A percentile compares a stretch with the other conserved stretches of the same genome.
These are phyloP conservation scores for human DNA, from an alignment of 2,113 vertebrate species.

Conservation along the genomic window GRCh38 chr11:127865501-127866000, in stretches of 20 bases:
- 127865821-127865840: not conserved
- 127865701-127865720: not conserved
- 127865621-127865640: not conserved
- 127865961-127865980: not conserved
- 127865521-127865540: slow-evolving; percentile 1
- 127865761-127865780: not conserved
- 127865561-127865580: slow-evolving; percentile 37
- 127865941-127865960: not conserved
- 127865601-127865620: not conserved
- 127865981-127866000: not conserved
- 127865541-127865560: not conserved
- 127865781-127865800: not conserved
- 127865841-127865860: not conserved
- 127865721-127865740: not conserved
- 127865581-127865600: not conserved
- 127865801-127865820: not conserved
- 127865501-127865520: slow-evolving; percentile 43
- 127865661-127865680: not conserved
- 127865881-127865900: not conserved
- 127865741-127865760: not conserved
- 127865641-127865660: not conserved
- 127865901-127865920: not conserved
- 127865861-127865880: not conserved
- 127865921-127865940: not conserved
- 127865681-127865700: not conserved